Conservation (phyloP, 2,113 vertebrate species). For the Onychostoma macrolepis region DNA sequence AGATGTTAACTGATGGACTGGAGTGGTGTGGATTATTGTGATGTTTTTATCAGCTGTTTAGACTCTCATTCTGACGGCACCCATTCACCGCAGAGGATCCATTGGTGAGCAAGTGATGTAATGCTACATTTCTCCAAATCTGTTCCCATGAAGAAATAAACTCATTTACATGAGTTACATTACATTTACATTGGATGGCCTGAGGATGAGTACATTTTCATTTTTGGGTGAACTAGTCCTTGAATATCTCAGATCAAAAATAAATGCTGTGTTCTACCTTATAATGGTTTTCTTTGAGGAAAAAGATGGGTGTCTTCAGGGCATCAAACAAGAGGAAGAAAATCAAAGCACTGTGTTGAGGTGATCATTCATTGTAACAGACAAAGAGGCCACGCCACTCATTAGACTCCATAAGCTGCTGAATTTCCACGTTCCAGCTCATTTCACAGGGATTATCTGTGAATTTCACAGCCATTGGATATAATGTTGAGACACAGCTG, state of each 20-base stretch:
- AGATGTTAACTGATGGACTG: neutral
- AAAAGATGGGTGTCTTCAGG: neutral
- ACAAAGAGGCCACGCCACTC: conserved; percentile 34
- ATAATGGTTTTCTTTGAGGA: neutral
- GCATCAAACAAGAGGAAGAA: conserved; percentile 32
- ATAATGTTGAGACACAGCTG: conserved; percentile 36
- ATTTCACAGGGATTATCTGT: conserved; percentile 39
- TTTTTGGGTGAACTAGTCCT: neutral
- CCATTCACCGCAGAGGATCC: neutral
- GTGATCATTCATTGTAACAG: conserved; percentile 42
- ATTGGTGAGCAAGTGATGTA: neutral
- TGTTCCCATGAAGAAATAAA: neutral
- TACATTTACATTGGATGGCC: neutral
- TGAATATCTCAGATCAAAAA: neutral
- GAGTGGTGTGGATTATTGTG: no score
- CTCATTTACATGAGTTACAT: neutral
- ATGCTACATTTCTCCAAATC: neutral
- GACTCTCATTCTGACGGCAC: neutral
- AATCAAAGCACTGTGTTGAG: conserved; percentile 36
- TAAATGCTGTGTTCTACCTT: neutral
- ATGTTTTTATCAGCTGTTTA: no score
- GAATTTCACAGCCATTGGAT: conserved; percentile 34
- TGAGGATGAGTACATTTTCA: neutral
- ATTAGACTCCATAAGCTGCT: conserved; percentile 33
- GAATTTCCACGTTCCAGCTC: conserved; percentile 41